Evolutionary conservation across 1,140 invertebrate species (phyloP).

Genomic region (Psilanteris sp.): DNA sequence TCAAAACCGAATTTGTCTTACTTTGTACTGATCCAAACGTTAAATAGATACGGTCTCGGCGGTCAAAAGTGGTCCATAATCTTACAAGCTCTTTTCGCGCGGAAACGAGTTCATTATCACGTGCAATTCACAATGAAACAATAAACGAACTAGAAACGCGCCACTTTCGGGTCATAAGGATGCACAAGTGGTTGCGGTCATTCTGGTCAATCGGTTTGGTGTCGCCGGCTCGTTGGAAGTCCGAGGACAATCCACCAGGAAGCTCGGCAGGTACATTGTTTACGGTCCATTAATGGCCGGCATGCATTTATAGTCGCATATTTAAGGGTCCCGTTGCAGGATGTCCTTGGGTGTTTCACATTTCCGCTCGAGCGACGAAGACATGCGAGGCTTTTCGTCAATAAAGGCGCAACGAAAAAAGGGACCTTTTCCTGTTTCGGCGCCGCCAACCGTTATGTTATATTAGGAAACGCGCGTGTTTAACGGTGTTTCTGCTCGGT

Average conservation of each 20-base stretch:
- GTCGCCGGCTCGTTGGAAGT: neutral
- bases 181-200: too few species aligned
- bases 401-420: slow-evolving; percentile 54
- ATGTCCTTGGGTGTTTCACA: slow-evolving; percentile 54
- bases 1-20: too few species aligned
- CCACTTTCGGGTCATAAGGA: too few species aligned
- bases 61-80: too few species aligned
- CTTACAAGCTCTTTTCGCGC: too few species aligned
- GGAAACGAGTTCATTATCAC: too few species aligned
- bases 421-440: slow-evolving; percentile 54
- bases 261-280: slow-evolving; percentile 9
- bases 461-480: slow-evolving; percentile 75
- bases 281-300: neutral
- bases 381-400: slow-evolving; percentile 58
- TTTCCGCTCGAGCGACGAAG: slow-evolving; percentile 37
- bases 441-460: slow-evolving; percentile 76
- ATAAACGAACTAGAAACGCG: too few species aligned
- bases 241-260: slow-evolving; percentile 15
- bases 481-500: slow-evolving; percentile 71
- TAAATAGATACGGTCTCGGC: too few species aligned
- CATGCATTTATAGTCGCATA: slow-evolving; percentile 18
- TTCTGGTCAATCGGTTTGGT: too few species aligned
- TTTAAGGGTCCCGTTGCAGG: slow-evolving; percentile 63
- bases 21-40: too few species aligned
- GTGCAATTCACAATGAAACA: too few species aligned